Evolutionary conservation across 2,113 vertebrate genomes (phyloP).

Genomic region (Megaceryle maxima): DNA sequence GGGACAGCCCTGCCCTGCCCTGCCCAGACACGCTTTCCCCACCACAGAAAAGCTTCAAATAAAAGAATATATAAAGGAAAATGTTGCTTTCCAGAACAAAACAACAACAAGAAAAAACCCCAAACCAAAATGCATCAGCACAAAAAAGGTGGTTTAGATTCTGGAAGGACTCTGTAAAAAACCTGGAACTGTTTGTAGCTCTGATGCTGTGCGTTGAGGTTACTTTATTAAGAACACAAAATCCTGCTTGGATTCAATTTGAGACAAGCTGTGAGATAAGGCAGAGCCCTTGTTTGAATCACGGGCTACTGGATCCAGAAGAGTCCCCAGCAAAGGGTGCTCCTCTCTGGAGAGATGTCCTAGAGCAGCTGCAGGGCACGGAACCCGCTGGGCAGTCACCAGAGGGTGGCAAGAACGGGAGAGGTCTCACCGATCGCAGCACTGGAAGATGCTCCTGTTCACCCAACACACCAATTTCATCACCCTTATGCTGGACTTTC

Average conservation of each 20-base stretch:
- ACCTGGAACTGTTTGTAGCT: not conserved
- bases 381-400: not conserved
- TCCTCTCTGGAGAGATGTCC: not conserved
- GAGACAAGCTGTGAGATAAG: not conserved
- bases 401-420: not conserved
- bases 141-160: not conserved
- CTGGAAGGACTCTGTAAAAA: not conserved
- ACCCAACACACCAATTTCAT: not conserved
- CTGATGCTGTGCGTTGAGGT: not conserved
- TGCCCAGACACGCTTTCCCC: not conserved
- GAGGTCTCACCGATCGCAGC: fast-evolving
- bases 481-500: not conserved
- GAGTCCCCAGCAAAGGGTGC: not conserved
- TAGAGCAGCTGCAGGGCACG: not conserved
- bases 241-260: not conserved
- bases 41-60: not conserved
- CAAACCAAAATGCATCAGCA: not conserved
- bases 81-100: not conserved
- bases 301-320: not conserved
- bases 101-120: not conserved
- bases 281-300: not conserved
- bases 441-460: too few relatives aligned
- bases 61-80: not conserved
- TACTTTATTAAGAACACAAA: not conserved
- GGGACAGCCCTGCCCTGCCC: not conserved